These are phyloP conservation scores for Pterostichus niger DNA, from an alignment of 2,888 invertebrate genomes.

Conservation along the genomic window DNA sequence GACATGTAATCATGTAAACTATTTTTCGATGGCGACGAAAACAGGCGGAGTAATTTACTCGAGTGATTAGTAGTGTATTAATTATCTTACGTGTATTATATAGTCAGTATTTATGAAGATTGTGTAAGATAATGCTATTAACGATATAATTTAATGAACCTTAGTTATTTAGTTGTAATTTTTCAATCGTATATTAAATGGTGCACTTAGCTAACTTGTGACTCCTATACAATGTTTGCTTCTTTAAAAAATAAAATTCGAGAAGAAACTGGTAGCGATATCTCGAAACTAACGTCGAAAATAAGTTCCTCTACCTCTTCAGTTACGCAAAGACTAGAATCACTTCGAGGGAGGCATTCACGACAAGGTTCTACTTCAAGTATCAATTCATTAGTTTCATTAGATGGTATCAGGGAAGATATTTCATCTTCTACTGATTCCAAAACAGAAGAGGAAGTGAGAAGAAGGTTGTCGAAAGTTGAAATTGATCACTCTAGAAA, in stretches of 20 bases:
- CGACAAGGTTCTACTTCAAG: slow-evolving; percentile 78
- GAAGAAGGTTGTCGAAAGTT: slow-evolving; percentile 77
- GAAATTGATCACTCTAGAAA: slow-evolving; percentile 82
- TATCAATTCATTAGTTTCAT: slow-evolving; percentile 76
- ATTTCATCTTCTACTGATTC: slow-evolving; percentile 77
- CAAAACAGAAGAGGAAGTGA: slow-evolving; percentile 77
- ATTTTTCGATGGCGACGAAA: slow-evolving; percentile 60
- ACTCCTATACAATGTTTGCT: slow-evolving; percentile 85
- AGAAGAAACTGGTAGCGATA: slow-evolving; percentile 92
- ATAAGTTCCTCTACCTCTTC: slow-evolving; percentile 75
- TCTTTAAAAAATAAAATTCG: slow-evolving; percentile 93
- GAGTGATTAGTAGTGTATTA: slow-evolving; percentile 47
- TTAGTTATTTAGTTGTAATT: neutral
- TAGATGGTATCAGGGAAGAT: slow-evolving; percentile 78
- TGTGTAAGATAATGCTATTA: slow-evolving; percentile 34
- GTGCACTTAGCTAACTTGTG: slow-evolving; percentile 47
- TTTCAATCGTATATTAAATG: slow-evolving; percentile 13
- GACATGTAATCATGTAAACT: slow-evolving; percentile 60
- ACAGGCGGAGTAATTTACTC: slow-evolving; percentile 53
- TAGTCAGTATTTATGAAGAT: slow-evolving; percentile 30
- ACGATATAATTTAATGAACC: neutral
- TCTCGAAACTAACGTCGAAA: slow-evolving; percentile 78
- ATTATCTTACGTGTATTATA: neutral
- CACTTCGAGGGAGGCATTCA: slow-evolving; percentile 75
- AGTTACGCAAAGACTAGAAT: slow-evolving; percentile 78